Base-by-base conservation (phyloP, 2,797 vertebrate species). In the Odontamblyopus lacepedii region DNA sequence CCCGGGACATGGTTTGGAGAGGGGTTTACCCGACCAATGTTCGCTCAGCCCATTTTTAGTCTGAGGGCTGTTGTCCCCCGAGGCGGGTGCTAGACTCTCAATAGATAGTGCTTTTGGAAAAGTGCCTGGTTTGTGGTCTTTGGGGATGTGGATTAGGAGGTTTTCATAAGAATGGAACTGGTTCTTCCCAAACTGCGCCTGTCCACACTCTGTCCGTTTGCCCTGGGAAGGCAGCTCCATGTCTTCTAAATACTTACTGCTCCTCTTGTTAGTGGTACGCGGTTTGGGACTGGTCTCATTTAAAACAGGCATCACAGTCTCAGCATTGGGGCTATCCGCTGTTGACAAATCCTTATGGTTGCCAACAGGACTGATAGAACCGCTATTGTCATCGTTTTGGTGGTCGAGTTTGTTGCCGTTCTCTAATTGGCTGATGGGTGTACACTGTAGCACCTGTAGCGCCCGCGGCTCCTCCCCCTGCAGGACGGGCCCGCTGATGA, bases 81-180 rank as follows among this genome's bases (percentile, higher is more conserved):
- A 91, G 9, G 95, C 84, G 19, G 90, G 96, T 0, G 94, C 95
- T 23, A 99, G 95, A 79, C 98, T 98, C 91, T 99, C 97, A 12
- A 98, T 98, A 48, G 98, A 99, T 23, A 99, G 92, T 0, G 98
- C 97, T 91, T 99, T 99, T 35, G 98, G 98, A 82, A 99, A 99
- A 2, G 98, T 99, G 63, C 98, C 98, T 0, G 97, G 98, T 82
- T 99, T 99, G 86, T 99, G 97, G 86, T 99, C 97, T 91, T 98
- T 97, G 67, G 98, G 98, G 87, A 99, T 91, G 86, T 97, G 95
- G 30, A 99, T 94, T 41, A 99, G 94, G 79, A 98, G 89, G 83
- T 96, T 95, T 92, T 99, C 97, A 61, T 99, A 97, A 3, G 98
- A 99, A 82, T 89, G 96, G 80, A 97, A 99, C 72, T 95, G 96